Evolutionary conservation across 2,888 invertebrate species (phyloP).

Genomic region (Ornithoptera priamus): DNA sequence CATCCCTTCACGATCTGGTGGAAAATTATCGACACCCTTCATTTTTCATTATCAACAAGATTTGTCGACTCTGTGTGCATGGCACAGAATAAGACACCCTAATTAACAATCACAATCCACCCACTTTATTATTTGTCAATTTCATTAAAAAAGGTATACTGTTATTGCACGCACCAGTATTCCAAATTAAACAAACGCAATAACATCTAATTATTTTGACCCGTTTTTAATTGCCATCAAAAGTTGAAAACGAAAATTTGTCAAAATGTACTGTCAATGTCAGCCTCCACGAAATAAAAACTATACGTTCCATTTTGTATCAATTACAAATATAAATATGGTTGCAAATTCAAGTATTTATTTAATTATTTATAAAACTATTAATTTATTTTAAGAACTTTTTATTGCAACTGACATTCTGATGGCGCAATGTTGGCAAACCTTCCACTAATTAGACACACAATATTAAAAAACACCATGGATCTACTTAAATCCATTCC

Average conservation of each 20-base stretch:
- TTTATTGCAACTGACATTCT: too few relatives aligned
- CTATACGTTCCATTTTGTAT: constrained; percentile 30
- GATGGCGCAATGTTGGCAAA: too few relatives aligned
- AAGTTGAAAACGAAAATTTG: constrained; percentile 54
- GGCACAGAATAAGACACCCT: constrained; percentile 55
- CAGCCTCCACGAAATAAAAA: constrained; percentile 57
- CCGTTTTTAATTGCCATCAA: constrained; percentile 45
- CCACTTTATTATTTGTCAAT: constrained; percentile 55
- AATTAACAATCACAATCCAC: constrained; percentile 61
- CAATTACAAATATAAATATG: not conserved
- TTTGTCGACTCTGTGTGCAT: constrained; percentile 62
- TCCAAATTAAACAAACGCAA: constrained; percentile 29
- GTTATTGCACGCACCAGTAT: constrained; percentile 8
- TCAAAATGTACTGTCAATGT: constrained; percentile 58
- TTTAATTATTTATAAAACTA: too few relatives aligned
- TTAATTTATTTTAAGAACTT: too few relatives aligned
- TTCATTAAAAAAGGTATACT: not conserved
- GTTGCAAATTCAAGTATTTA: too few relatives aligned
- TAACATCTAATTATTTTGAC: constrained; percentile 40
- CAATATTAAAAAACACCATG: too few relatives aligned
- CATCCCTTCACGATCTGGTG: constrained; percentile 78
- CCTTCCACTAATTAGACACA: too few relatives aligned
- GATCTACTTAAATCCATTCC: too few relatives aligned
- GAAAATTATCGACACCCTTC: constrained; percentile 80
- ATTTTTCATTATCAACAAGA: constrained; percentile 77